A percentile compares a stretch with the other conserved stretches of the same genome.
phyloP scores from a whole-genome alignment of 2,113 vertebrate species.

The Acinonyx jubatus region DNA sequence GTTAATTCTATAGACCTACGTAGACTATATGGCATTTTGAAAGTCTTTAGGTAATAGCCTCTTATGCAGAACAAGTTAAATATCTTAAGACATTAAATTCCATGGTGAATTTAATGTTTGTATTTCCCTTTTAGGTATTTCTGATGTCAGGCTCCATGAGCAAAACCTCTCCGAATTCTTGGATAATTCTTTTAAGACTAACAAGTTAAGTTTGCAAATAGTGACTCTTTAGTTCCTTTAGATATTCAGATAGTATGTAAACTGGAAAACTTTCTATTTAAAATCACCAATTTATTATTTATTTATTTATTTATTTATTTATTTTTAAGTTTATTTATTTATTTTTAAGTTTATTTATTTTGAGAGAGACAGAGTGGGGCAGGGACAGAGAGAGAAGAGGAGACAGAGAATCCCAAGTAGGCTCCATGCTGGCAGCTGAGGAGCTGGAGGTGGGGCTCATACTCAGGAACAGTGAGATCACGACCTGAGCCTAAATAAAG shows the following conservation, averaged over 20 bases:
- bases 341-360: no score
- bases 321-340: no score
- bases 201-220: neutral
- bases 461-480: no score
- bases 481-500: no score
- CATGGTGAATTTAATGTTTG: neutral
- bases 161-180: neutral
- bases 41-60: neutral
- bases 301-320: no score
- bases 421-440: no score
- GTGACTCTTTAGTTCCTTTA: neutral
- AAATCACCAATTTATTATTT: neutral
- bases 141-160: neutral
- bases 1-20: neutral
- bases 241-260: neutral
- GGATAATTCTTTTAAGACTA: constrained; percentile 13
- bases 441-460: no score
- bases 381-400: no score
- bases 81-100: neutral
- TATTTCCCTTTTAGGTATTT: neutral
- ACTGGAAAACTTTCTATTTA: neutral
- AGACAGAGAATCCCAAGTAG: no score
- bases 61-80: neutral
- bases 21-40: neutral
- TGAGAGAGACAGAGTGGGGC: no score